phyloP scores from a whole-genome alignment of 2,797 vertebrate species.

The Pseudochirops cupreus region DNA sequence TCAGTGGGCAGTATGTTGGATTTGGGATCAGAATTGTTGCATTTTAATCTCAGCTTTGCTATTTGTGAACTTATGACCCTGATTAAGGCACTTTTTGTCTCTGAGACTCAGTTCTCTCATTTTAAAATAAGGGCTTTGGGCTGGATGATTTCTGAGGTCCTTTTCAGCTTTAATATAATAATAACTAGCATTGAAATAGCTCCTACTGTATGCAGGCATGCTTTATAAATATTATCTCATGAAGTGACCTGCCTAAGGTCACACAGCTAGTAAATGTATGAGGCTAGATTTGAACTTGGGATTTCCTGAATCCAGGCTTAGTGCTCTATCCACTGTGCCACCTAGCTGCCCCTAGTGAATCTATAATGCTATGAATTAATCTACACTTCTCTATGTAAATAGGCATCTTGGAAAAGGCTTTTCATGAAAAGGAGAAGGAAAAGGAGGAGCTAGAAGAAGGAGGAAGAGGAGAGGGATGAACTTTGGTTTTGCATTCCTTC shows the following conservation, averaged over 20 bases:
- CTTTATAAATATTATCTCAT: not conserved
- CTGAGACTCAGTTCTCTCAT: not conserved
- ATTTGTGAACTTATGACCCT: not conserved
- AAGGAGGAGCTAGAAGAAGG: not conserved
- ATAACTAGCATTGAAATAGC: not conserved
- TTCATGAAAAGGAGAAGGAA: not conserved
- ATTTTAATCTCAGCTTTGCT: not conserved
- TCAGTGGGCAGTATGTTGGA: not conserved
- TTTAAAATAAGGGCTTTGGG: not conserved
- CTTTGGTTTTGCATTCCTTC: not conserved
- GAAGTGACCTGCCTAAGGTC: not conserved
- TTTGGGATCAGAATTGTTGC: not conserved
- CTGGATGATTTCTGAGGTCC: not conserved
- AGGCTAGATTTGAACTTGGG: not conserved
- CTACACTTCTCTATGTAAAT: not conserved
- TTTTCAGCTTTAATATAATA: not conserved
- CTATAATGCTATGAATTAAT: not conserved
- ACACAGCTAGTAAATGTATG: not conserved
- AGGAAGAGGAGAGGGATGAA: constrained; percentile 29
- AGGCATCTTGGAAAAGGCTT: not conserved
- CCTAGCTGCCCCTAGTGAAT: not conserved
- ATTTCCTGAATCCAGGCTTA: not conserved
- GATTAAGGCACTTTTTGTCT: not conserved
- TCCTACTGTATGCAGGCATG: not conserved
- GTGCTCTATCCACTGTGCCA: not conserved